These are phyloP conservation scores for Sebastes trivittatus DNA, from an alignment of 2,797 vertebrate species.

Conservation along the genomic window DNA sequence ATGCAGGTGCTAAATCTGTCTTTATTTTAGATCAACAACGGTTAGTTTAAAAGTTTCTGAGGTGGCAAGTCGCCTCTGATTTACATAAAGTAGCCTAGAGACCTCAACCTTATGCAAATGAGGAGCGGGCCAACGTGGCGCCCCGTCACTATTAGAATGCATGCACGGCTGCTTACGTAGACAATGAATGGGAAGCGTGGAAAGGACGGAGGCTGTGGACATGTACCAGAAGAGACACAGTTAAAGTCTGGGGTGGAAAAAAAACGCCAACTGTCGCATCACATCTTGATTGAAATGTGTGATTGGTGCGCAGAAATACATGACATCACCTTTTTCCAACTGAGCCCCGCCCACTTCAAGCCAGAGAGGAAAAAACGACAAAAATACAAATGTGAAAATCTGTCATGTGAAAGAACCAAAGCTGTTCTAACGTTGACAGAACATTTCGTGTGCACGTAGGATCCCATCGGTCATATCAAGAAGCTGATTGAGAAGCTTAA, in stretches of 20 bases:
- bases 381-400: neutral
- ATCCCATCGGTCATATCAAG: neutral
- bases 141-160: too few species aligned
- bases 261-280: neutral
- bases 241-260: neutral
- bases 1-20: fast-evolving
- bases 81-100: fast-evolving
- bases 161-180: too few species aligned
- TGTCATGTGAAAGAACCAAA: neutral
- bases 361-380: neutral
- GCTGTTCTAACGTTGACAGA: neutral
- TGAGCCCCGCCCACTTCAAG: neutral
- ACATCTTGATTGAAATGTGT: neutral
- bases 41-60: too few species aligned
- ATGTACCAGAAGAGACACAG: neutral
- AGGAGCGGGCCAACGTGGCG: too few species aligned
- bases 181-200: too few species aligned
- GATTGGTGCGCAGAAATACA: neutral
- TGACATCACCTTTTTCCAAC: neutral
- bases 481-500: neutral
- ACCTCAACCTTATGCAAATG: too few species aligned
- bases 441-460: neutral
- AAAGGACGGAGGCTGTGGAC: too few species aligned
- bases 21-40: too few species aligned
- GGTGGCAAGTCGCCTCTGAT: fast-evolving